Evolutionary conservation across 2,888 invertebrate species (phyloP).

Genomic region (Periphyllus acericola): DNA sequence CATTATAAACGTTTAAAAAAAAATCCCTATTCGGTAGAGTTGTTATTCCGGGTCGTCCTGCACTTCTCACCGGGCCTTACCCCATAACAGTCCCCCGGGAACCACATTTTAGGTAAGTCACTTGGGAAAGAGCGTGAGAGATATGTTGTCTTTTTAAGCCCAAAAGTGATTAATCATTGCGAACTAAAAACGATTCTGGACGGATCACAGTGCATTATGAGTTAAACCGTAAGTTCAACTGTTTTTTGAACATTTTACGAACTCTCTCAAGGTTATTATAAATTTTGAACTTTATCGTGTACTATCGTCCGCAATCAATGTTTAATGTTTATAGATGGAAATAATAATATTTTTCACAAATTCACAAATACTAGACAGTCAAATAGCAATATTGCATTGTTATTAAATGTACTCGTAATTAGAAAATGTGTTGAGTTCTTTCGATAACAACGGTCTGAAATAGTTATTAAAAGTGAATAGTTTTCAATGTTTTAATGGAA

Average conservation of each 20-base stretch:
- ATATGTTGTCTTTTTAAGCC: background rate
- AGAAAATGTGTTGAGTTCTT: background rate
- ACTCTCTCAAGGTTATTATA: background rate
- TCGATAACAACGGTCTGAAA: background rate
- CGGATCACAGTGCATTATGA: background rate
- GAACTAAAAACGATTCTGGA: background rate
- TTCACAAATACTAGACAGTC: too few relatives aligned
- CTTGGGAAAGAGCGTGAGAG: background rate
- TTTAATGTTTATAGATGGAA: background rate
- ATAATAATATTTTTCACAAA: background rate
- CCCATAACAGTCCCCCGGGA: background rate
- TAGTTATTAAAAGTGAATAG: background rate
- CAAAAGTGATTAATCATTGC: background rate
- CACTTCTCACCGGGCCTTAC: background rate
- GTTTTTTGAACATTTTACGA: background rate
- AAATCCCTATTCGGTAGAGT: background rate
- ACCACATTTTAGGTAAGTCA: background rate
- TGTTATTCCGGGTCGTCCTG: background rate
- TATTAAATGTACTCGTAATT: background rate
- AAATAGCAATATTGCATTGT: too few relatives aligned
- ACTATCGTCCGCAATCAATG: too few relatives aligned
- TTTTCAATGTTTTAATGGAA: background rate
- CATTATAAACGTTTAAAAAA: slow-evolving; percentile 7
- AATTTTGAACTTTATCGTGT: background rate
- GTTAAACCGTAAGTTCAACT: background rate